Percentiles rank a stretch among this genome's conserved stretches.
phyloP scores from a whole-genome alignment of 2,113 vertebrate genomes.

The Hippocampus barbouri region DNA sequence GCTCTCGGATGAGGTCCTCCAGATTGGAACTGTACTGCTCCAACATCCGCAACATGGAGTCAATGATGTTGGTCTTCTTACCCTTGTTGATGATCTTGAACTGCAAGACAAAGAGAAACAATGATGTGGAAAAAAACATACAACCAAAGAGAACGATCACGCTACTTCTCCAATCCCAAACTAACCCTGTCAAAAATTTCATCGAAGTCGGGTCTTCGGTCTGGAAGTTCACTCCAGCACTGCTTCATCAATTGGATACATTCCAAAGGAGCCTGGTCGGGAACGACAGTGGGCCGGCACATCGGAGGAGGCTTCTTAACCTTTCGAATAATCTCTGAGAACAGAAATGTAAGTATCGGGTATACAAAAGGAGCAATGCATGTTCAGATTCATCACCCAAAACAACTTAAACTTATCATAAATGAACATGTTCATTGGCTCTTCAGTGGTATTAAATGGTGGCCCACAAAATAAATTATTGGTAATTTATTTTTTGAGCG shows the following conservation, averaged over 20 bases:
- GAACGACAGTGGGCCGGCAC: slow-evolving; percentile 81
- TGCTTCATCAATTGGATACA: slow-evolving; percentile 94
- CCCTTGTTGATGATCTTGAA: slow-evolving; percentile 94
- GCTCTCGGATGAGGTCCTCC: slow-evolving; percentile 86
- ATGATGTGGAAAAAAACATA: neutral
- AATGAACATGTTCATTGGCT: too few species aligned
- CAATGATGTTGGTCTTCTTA: slow-evolving; percentile 91
- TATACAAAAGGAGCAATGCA: neutral
- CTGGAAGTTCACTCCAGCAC: slow-evolving; percentile 85
- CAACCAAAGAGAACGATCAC: neutral
- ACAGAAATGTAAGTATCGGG: slow-evolving; percentile 6
- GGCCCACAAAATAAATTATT: too few species aligned
- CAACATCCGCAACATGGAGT: slow-evolving; percentile 92
- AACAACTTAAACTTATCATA: too few species aligned
- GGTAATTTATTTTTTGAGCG: too few species aligned
- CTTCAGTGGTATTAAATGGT: too few species aligned
- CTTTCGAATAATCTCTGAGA: slow-evolving; percentile 85
- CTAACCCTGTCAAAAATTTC: slow-evolving; percentile 88
- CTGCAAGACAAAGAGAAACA: slow-evolving; percentile 52
- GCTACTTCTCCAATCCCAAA: neutral
- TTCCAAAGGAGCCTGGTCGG: slow-evolving; percentile 81
- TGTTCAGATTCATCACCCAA: neutral
- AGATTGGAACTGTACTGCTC: slow-evolving; percentile 94
- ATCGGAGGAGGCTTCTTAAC: slow-evolving; percentile 85
- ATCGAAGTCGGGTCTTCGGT: slow-evolving; percentile 81